Evolutionary conservation across 2,888 invertebrate species (phyloP), one percentile per base, ranked within the genome.

Genomic region (Pollenia angustigena): DNA sequence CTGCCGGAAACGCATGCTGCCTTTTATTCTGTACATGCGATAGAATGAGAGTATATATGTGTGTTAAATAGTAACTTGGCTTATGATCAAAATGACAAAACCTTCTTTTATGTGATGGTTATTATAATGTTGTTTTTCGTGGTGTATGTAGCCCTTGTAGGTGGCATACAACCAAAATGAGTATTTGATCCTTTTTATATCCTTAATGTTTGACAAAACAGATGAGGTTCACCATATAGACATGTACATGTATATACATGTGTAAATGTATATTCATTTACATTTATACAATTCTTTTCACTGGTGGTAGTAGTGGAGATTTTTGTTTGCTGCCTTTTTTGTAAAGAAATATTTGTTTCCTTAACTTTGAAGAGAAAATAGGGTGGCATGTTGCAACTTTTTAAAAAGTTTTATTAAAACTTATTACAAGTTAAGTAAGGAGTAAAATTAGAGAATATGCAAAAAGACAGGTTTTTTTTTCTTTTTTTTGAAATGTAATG

Each of bases 101-200:
- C 81, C 81, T 90, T 90, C 89, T 90, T 71, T 62, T 44, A 42
- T 52, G 50, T 78, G 78, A 56, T 68, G 64, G 69, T 62, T 71
- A 78, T 64, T 74, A 69, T 69, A 54, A 46, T 56, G 54, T 54
- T 74, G 18, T 46, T 80, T 62, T n/a, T 52, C 32, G 32, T 72
- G 60, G 16, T 44, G 11, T 76, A 56, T 62, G 72, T 75, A 52
- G 58, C 62, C 52, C 48, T 64, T 54, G 69, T 85, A 75, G 85
- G 78, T 80, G 81, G 85, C 78, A 85, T 83, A 81, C 83, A 84
- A 83, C 81, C 88, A 80, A 89, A 90, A 90, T 90, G 89, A 90
- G 89, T 87, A 88, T 89, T 89, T 90, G 90, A 90, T 90, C 88
- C 89, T 79, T 90, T 90, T 90, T 89, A 89, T 90, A 91, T 88